Evolutionary conservation across 64 coral and sea anemone genomes (phyloP).

Genomic region (Actinia equina): DNA sequence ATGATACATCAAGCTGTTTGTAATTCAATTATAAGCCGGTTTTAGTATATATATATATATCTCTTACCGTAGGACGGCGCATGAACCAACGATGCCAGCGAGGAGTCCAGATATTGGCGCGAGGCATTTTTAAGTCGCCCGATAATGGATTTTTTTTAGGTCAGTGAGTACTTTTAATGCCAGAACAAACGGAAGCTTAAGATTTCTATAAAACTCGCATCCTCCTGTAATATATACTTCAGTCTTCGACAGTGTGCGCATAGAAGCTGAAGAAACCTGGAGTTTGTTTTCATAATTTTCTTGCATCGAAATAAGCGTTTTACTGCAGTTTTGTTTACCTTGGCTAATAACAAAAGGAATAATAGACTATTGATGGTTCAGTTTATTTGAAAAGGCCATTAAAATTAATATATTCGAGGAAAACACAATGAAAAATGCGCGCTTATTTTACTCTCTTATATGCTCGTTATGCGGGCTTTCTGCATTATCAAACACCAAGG

Average conservation of each 20-base stretch:
- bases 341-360: not conserved
- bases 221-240: not conserved
- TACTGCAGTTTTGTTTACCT: slow-evolving; percentile 1
- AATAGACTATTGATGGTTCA: slow-evolving; percentile 3
- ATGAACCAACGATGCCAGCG: not conserved
- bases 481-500: too few relatives aligned
- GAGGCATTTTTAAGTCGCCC: not conserved
- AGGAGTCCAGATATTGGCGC: not conserved
- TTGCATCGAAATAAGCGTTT: not conserved
- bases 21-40: not conserved
- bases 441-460: not conserved
- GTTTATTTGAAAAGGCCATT: not conserved
- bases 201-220: not conserved
- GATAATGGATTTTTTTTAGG: not conserved
- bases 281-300: not conserved
- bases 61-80: not conserved
- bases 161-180: not conserved
- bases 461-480: too few relatives aligned
- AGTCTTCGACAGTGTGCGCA: not conserved
- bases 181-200: not conserved
- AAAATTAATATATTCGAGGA: slow-evolving; percentile 8
- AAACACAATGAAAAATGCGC: not conserved
- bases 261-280: not conserved
- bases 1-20: too few relatives aligned
- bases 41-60: not conserved